Evolutionary conservation across 2,113 vertebrate genomes (phyloP).

Genomic region (Cebidichthys violaceus): DNA sequence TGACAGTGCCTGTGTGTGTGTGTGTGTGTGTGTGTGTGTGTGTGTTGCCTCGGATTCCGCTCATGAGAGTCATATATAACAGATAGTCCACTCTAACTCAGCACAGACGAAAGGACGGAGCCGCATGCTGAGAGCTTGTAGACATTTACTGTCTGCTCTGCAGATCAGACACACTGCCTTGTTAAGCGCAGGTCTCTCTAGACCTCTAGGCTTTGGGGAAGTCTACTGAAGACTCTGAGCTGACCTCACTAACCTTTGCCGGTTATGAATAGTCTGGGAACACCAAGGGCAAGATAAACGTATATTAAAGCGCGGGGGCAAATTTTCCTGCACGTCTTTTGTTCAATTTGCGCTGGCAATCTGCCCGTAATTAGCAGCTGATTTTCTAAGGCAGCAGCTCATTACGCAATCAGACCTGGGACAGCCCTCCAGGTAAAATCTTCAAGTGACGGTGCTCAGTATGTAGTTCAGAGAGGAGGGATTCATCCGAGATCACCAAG

Average conservation of each 20-base stretch:
- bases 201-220: constrained; percentile 59
- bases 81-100: constrained; percentile 36
- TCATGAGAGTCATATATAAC: constrained; percentile 45
- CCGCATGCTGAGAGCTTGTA: constrained; percentile 61
- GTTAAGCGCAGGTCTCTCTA: constrained; percentile 56
- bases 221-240: constrained; percentile 42
- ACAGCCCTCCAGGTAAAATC: constrained; percentile 55
- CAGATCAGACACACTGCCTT: constrained; percentile 55
- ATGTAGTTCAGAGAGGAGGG: constrained; percentile 17
- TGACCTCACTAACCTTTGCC: constrained; percentile 66
- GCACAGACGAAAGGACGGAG: constrained; percentile 49
- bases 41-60: constrained; percentile 39
- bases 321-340: constrained; percentile 26
- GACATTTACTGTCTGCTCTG: constrained; percentile 54
- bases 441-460: constrained; percentile 19
- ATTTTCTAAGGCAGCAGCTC: constrained; percentile 54
- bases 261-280: constrained; percentile 18
- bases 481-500: constrained; percentile 1
- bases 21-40: constrained; percentile 15
- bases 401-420: constrained; percentile 49
- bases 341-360: constrained; percentile 53
- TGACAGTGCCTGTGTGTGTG: constrained; percentile 12
- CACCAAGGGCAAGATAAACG: constrained; percentile 20
- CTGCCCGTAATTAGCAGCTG: constrained; percentile 58
- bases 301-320: background rate